Evolutionary conservation across 2,888 invertebrate genomes (phyloP), one percentile per base, ranked within the genome.

Genomic region (Syrphus vitripennis): DNA sequence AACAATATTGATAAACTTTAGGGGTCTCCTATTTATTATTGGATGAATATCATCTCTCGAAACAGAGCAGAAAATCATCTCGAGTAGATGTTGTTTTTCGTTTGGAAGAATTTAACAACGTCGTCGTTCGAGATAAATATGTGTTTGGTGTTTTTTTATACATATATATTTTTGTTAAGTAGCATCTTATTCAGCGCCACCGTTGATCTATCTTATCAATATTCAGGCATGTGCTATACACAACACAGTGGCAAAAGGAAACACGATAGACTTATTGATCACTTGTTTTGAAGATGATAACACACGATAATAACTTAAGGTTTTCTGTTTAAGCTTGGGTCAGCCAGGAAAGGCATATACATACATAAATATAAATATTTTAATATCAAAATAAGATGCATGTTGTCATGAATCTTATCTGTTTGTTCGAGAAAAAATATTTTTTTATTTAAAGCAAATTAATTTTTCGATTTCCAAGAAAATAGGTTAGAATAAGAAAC

Each of bases 11-110:
- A 87, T 87, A 87, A 87, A 87, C 87, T 83, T 87, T 87, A 87
- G 83, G 87, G 82, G 83, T 87, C 87, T 87, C 87, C 83, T 87
- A 83, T 87, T 87, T 87, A 87, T 87, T 87, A 87, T 87, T 87
- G 87, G 87, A 87, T 87, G 86, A 86, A 86, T 70, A 77, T 76
- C 80, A 86, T 86, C 82, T 40, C 45, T 86, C 77, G 77, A 86
- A 82, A 57, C 82, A 67, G 70, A 77, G 74, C 71, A 86, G 82
- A 77, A 86, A 75, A 74, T 70, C 72, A 63, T 74, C n/a, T n/a
- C n/a, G 70, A 65, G 74, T 45, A 59, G 77, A 74, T 78, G 70
- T 86, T 78, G 82, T 70, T 81, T 77, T 77, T 72, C 59, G 29
- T 53, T 59, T 71, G 50, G 48, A 40, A 80, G 76, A 61, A 55